These are phyloP conservation scores for Tragelaphus buxtoni DNA, from an alignment of 2,113 vertebrate genomes.

Conservation along the genomic window DNA sequence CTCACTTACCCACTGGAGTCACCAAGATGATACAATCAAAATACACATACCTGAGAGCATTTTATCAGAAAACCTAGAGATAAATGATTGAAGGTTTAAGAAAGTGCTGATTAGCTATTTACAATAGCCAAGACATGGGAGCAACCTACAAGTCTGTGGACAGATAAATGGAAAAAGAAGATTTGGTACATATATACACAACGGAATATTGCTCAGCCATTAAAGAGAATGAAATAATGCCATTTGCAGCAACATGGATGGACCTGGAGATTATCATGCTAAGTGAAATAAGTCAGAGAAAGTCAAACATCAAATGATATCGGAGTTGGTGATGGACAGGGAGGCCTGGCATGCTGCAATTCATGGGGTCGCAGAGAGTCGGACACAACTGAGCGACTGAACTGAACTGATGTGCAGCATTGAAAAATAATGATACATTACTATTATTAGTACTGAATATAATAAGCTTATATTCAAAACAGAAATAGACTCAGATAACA, in stretches of 20 bases:
- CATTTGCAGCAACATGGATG: not conserved
- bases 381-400: too few relatives aligned
- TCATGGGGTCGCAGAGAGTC: too few relatives aligned
- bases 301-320: not conserved
- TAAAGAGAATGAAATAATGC: not conserved
- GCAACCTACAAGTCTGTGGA: not conserved
- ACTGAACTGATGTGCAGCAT: not conserved
- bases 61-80: not conserved
- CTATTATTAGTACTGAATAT: not conserved
- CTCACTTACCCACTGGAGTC: not conserved
- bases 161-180: not conserved
- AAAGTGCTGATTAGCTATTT: not conserved
- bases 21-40: not conserved
- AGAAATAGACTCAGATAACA: not conserved
- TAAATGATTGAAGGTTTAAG: not conserved
- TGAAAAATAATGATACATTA: not conserved
- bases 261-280: not conserved
- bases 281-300: not conserved
- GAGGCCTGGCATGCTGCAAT: too few relatives aligned
- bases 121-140: not conserved
- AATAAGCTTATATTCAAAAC: not conserved
- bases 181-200: not conserved
- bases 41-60: not conserved
- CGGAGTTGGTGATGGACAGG: too few relatives aligned
- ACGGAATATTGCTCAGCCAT: not conserved